Percentiles rank a stretch among this genome's conserved stretches.
Conservation (phyloP, 2,888 invertebrate genomes). For the Penaeus monodon region DNA sequence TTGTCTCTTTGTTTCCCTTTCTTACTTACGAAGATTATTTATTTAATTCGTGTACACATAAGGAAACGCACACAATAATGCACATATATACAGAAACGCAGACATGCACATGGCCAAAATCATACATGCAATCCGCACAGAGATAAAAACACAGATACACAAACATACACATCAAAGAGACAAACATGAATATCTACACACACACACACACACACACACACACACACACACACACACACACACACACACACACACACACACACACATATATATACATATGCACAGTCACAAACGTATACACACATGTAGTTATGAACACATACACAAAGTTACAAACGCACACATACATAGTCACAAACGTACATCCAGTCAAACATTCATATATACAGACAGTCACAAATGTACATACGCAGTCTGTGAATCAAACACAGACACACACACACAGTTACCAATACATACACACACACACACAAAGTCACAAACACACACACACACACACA, state of each 20-base stretch:
- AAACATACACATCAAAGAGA: too few relatives aligned
- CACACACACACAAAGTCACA: too few relatives aligned
- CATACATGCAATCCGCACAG: too few relatives aligned
- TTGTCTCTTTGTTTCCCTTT: too few relatives aligned
- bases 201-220: not conserved
- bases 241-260: not conserved
- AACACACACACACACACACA: not conserved
- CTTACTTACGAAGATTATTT: too few relatives aligned
- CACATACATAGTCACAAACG: not conserved
- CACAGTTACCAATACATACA: not conserved
- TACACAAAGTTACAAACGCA: not conserved
- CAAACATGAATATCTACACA: too few relatives aligned
- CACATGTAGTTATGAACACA: not conserved
- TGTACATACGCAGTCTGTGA: too few relatives aligned
- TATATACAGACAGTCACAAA: too few relatives aligned
- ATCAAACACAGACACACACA: not conserved
- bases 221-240: not conserved
- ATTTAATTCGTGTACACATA: not conserved
- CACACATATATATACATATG: not conserved
- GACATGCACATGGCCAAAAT: too few relatives aligned
- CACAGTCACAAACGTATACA: not conserved
- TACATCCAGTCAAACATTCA: not conserved
- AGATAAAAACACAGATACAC: too few relatives aligned
- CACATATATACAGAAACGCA: not conserved
- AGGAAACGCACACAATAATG: not conserved